Evolutionary conservation across 2,888 invertebrate species (phyloP).

Genomic region (Steromphala cineraria): DNA sequence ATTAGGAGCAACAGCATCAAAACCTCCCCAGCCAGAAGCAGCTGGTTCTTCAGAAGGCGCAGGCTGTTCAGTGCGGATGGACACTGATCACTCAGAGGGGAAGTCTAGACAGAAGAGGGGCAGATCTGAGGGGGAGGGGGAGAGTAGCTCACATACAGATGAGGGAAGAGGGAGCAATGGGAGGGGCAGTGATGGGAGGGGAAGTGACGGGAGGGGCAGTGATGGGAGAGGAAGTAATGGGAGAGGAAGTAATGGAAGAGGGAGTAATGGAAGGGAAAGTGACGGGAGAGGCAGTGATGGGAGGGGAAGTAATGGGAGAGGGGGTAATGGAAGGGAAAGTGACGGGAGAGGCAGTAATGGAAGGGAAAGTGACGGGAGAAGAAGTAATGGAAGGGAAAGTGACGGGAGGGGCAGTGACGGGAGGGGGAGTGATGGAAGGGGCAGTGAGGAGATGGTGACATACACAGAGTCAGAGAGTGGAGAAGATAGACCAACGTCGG

Average conservation of each 20-base stretch:
- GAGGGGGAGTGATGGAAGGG: not conserved
- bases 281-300: too few relatives aligned
- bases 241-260: too few relatives aligned
- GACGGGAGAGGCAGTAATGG: too few relatives aligned
- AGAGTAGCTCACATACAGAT: not conserved
- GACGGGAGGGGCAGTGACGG: not conserved
- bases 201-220: not conserved
- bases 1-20: too few relatives aligned
- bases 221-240: not conserved
- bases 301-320: too few relatives aligned
- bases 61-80: not conserved
- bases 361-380: not conserved
- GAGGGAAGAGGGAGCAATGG: not conserved
- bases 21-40: not conserved
- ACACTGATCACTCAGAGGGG: not conserved
- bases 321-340: too few relatives aligned
- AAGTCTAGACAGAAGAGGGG: not conserved
- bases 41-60: not conserved
- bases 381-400: not conserved
- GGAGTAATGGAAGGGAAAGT: too few relatives aligned
- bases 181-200: not conserved
- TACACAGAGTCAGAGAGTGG: conserved; percentile 13
- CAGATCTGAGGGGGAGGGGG: not conserved
- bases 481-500: not conserved
- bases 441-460: conserved; percentile 13